Conservation (phyloP, 1,140 invertebrate species). For the Neuroterus valhalla region DNA sequence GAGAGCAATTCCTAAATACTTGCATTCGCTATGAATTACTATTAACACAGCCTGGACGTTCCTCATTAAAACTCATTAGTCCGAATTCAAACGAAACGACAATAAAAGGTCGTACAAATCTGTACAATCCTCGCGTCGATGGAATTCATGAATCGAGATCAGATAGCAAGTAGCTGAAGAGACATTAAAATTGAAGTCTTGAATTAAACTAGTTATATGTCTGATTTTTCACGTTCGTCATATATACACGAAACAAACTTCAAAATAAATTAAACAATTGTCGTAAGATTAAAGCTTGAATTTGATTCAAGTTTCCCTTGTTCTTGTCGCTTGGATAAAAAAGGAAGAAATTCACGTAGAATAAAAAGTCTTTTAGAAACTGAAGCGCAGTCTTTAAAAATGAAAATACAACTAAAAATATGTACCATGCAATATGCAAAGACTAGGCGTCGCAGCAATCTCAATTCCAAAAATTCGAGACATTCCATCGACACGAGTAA, state of each 20-base stretch:
- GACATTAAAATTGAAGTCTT: neutral
- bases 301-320: neutral
- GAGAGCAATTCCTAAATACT: conserved; percentile 4
- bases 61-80: conserved; percentile 20
- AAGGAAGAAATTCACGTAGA: too few relatives aligned
- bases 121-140: conserved; percentile 60
- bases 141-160: conserved; percentile 31
- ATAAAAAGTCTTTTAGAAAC: neutral
- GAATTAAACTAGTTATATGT: neutral
- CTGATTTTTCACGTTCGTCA: neutral
- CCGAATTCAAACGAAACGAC: conserved; percentile 13
- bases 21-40: neutral
- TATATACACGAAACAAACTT: neutral
- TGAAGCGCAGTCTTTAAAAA: neutral
- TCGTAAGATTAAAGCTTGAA: neutral
- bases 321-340: conserved; percentile 9
- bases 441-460: neutral
- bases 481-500: conserved; percentile 13
- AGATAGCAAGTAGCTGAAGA: too few relatives aligned
- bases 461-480: neutral
- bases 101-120: conserved; percentile 55
- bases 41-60: conserved; percentile 48
- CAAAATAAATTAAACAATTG: neutral
- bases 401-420: conserved; percentile 12
- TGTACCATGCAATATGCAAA: neutral